Evolutionary conservation across 1,140 invertebrate species (phyloP).

Genomic region (Grapholita molesta): DNA sequence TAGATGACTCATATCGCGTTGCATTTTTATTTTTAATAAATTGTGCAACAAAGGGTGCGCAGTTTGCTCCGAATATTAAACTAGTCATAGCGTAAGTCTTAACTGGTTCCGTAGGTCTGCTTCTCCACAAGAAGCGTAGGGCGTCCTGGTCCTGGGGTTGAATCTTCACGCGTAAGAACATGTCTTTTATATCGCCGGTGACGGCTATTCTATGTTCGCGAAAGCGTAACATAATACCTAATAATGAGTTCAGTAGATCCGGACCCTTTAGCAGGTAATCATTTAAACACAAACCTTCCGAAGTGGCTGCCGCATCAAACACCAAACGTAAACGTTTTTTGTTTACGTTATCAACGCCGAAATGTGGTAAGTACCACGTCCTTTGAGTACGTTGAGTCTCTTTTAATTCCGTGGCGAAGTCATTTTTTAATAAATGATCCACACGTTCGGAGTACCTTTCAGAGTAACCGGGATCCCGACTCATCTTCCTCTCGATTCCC

Average conservation of each 20-base stretch:
- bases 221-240: slow-evolving; percentile 28
- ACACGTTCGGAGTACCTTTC: too few relatives aligned
- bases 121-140: background rate
- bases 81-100: background rate
- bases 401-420: background rate
- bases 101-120: background rate
- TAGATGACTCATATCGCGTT: slow-evolving; percentile 21
- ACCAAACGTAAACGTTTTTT: slow-evolving; percentile 35
- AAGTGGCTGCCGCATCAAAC: slow-evolving; percentile 32
- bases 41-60: slow-evolving; percentile 19
- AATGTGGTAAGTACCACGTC: slow-evolving; percentile 35
- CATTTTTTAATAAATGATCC: background rate
- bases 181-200: too few relatives aligned
- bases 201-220: slow-evolving; percentile 30
- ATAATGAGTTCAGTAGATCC: slow-evolving; percentile 26
- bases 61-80: background rate
- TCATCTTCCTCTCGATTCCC: too few relatives aligned
- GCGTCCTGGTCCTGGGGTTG: background rate
- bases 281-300: slow-evolving; percentile 25
- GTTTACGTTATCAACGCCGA: slow-evolving; percentile 29
- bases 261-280: slow-evolving; percentile 27
- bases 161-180: slow-evolving; percentile 25
- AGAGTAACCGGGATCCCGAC: too few relatives aligned
- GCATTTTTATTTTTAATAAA: slow-evolving; percentile 42
- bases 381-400: background rate